phyloP scores from a whole-genome alignment of 2,797 vertebrate species.

The Lacerta agilis region DNA sequence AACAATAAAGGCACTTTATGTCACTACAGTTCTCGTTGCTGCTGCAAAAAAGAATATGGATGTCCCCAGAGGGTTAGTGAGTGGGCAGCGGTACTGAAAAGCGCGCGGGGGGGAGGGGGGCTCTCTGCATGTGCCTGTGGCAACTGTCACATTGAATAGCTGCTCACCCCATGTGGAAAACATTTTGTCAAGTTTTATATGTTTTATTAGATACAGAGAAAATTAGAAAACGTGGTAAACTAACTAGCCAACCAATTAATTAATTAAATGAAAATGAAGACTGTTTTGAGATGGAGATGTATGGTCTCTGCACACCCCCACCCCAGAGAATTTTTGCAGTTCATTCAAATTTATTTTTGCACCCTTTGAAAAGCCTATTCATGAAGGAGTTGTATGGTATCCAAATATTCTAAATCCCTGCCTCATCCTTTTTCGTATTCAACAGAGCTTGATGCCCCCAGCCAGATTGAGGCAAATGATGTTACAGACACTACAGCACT shows the following conservation, averaged over 20 bases:
- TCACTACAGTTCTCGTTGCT: neutral
- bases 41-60: neutral
- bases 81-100: neutral
- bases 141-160: neutral
- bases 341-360: neutral
- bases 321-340: neutral
- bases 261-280: neutral
- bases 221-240: no score
- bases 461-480: constrained; percentile 90
- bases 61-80: neutral
- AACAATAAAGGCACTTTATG: neutral
- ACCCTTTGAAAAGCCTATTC: neutral
- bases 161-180: neutral
- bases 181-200: neutral
- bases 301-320: no score
- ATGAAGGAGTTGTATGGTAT: neutral
- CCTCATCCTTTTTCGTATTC: rapidly evolving
- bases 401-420: neutral
- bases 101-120: no score
- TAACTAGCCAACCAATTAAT: no score
- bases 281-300: neutral
- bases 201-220: no score
- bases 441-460: constrained; percentile 91
- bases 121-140: neutral
- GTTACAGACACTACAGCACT: constrained; percentile 92